Base-by-base conservation (phyloP, 2,797 vertebrate genomes). In the Sebastes oblongus region DNA sequence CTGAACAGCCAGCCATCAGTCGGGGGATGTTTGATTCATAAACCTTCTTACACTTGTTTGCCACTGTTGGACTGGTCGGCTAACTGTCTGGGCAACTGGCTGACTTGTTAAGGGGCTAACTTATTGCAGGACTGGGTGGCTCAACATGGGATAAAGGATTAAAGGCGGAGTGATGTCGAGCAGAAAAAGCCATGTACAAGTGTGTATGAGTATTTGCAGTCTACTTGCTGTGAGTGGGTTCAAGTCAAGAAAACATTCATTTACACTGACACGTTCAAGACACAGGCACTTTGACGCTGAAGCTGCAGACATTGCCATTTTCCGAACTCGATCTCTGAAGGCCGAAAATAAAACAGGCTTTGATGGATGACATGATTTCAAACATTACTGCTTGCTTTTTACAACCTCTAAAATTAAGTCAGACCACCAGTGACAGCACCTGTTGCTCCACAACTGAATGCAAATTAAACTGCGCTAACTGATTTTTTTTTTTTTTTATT, bases 21-120 rank as follows among this genome's bases (percentile, higher is more conserved):
- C 75, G 80, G 81, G 77, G 86, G 89, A 90, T 32, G 68, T 81
- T 92, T 89, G 89, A 88, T 91, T 93, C 89, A 88, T 91, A 88
- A 91, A 91, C 86, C 84, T 82, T 89, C 85, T 88, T 83, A 91
- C 81, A 91, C 86, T 92, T 84, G 88, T 92, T 91, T 94, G 91
- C 91, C 93, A 93, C 90, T 91, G 89, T 93, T 92, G 88, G 85
- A 91, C 84, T 71, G 81, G 84, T 83, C 89, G 88, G 85, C 85
- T 56, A 80, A 81, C 52, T 86, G 80, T 87, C 86, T 86, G 84
- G 77, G 79, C 69, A 86, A 81, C 81, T 82, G 87, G 32, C 76
- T 79, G 78, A 85, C 78, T 80, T 91, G 82, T 87, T 86, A 82
- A 86, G 89, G 75, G 87, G 61, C 86, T 87, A 86, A 85, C 81